Evolutionary conservation across 2,888 invertebrate species (phyloP), one percentile per base, ranked within the genome.

Genomic region (Hyalella azteca): DNA sequence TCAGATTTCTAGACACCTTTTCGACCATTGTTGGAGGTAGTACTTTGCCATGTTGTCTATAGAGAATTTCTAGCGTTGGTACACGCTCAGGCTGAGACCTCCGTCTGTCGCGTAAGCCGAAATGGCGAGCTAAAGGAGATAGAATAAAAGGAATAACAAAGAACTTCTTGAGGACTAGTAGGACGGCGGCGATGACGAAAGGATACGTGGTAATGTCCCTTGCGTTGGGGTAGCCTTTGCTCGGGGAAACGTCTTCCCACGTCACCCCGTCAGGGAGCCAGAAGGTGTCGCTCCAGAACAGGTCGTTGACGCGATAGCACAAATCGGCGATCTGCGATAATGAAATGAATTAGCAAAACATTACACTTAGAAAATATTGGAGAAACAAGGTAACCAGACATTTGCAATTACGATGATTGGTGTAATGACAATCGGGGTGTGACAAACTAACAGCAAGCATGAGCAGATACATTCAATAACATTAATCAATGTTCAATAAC

Each of bases 211-310:
- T 78, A 49, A 82, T 77, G 26, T 80, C 82, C 39, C 77, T 19
- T 48, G 76, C 60, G 32, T 48, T 59, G 32, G 82, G 82, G 49
- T 94, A 94, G 79, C 87, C 86, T 84, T 91, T 91, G 87, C 92
- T 92, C 73, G 95, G 94, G 86, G 92, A 91, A 79, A 97, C 91
- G 87, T 95, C 94, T 80, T 91, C 91, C 97, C 97, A 97, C 86
- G 95, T 94, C 81, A 92, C 92, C 88, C 95, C 95, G 85, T 94
- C 94, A 86, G 97, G 97, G 87, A 97, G 91, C 97, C 97, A 97
- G 87, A 97, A 90, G 88, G 91, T 89, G 87, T 95, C 93, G 87
- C 92, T 92, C 96, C 95, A 95, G 89, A 95, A 93, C 85, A 89
- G 87, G 81, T 89, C 88, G 82, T 88, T 88, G 84, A 85, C 86